Evolutionary conservation across 2,888 invertebrate species (phyloP).

Genomic region (Eurytoma californica): DNA sequence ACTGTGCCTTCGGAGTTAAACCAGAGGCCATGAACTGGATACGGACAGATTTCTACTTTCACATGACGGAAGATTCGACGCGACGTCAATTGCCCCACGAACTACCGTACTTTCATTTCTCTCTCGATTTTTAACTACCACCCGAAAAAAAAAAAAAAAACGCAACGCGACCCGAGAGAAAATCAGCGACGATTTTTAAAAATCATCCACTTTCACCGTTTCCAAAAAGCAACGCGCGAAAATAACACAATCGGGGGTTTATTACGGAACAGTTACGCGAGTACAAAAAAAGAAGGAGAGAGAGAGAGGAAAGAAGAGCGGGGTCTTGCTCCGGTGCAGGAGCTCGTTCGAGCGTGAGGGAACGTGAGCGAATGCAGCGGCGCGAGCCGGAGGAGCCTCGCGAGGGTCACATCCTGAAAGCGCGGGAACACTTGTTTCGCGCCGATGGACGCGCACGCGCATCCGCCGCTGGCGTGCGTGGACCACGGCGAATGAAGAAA

Average conservation of each 20-base stretch:
- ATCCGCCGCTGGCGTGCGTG: conserved; percentile 4
- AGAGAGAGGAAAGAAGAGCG: neutral
- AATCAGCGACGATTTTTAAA: neutral
- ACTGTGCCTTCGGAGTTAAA: conserved; percentile 28
- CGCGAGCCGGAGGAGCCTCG: neutral
- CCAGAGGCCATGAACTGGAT: conserved; percentile 57
- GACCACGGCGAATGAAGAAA: conserved; percentile 15
- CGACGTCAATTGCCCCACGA: conserved; percentile 45
- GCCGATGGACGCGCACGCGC: conserved; percentile 58
- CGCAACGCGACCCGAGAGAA: neutral
- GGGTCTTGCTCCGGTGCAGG: neutral
- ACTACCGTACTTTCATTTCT: conserved; percentile 54
- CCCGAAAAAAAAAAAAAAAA: neutral
- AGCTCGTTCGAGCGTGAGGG: conserved; percentile 13
- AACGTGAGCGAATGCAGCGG: conserved; percentile 1
- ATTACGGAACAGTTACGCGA: neutral
- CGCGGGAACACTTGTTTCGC: conserved; percentile 64
- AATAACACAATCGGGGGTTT: neutral
- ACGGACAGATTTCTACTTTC: conserved; percentile 58
- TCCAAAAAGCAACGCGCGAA: neutral
- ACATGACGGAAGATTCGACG: conserved; percentile 56
- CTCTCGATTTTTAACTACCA: conserved; percentile 16
- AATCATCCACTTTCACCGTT: too few species aligned
- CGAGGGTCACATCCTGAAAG: conserved; percentile 9
- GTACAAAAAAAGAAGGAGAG: neutral